Conservation (phyloP, 2,888 invertebrate species). For the Hedychridium roseum region DNA sequence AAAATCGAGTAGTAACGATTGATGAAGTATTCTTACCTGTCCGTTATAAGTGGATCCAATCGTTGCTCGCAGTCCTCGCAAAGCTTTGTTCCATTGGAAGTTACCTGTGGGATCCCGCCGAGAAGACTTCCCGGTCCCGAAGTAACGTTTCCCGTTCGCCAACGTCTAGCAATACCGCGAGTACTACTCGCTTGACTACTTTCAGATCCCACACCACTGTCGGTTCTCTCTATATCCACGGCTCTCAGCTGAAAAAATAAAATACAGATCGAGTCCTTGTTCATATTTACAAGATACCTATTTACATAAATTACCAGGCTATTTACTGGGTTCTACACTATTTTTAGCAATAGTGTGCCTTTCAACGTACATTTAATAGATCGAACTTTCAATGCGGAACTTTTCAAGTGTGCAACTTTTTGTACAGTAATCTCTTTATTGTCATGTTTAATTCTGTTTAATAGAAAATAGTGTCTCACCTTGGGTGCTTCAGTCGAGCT, state of each 20-base stretch:
- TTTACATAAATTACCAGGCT: conserved; percentile 8
- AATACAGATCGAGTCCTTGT: too few relatives aligned
- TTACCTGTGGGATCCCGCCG: conserved; percentile 68
- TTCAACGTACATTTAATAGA: too few relatives aligned
- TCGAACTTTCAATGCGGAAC: too few relatives aligned
- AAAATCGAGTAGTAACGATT: too few relatives aligned
- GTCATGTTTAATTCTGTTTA: conserved; percentile 5
- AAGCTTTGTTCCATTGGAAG: conserved; percentile 65
- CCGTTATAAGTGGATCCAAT: conserved; percentile 79
- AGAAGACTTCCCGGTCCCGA: conserved; percentile 61
- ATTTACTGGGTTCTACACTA: too few relatives aligned
- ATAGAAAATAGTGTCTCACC: conserved; percentile 34
- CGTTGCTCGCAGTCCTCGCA: conserved; percentile 90
- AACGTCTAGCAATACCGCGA: conserved; percentile 61
- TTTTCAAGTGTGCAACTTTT: too few relatives aligned
- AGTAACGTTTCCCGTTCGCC: conserved; percentile 59
- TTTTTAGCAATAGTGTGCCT: too few relatives aligned
- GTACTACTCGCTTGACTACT: conserved; percentile 87
- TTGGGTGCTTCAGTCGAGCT: conserved; percentile 56
- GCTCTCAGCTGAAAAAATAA: conserved; percentile 57
- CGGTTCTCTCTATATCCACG: conserved; percentile 88
- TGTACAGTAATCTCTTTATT: conserved; percentile 2
- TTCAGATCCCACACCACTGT: conserved; percentile 92
- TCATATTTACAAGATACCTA: too few relatives aligned
- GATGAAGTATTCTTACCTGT: conserved; percentile 60